Evolutionary conservation across 1,140 invertebrate genomes (phyloP), one percentile per base, ranked within the genome.

Genomic region (Thrips palmi): DNA sequence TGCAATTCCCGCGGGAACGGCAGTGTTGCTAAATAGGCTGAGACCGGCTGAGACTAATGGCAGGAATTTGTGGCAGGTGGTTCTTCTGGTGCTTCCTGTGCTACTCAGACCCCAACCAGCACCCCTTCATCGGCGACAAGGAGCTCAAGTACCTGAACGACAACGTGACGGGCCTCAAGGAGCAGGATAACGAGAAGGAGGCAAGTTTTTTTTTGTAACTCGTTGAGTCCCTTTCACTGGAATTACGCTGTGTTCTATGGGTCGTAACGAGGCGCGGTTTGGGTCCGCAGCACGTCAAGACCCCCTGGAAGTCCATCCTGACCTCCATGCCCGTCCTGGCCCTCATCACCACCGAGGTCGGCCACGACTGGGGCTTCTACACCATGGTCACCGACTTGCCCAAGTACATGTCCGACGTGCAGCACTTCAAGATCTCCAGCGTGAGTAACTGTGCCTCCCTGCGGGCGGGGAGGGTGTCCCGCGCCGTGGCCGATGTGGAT

Each of bases 331-430:
- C 79, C 2, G 63, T 83, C 21, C 77, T 75, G 68, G 77, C 77
- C 0, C 53, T 84, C 14, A 61, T 83, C 1, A 63, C 66, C 33
- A 77, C 84, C 10, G 61, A 72, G 51, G 56, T 83, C 44, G 75
- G 77, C 10, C 77, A 85, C 50, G 81, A 86, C 52, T 91, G 82
- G 72, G 79, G 75, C 1, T 80, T 82, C 49, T 85, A 83, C 48
- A 86, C 80, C 3, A 68, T 88, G 56, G 67, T 88, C 11, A 83
- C 77, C 11, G 77, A 86, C 47, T 63, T 93, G 8, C 85, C 87
- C 0, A 77, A 78, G 42, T 85, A 87, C 58, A 75, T 89, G 70
- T 77, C 70, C 25, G 70, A 73, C 42, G 75, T 87, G 1, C 60
- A 89, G 8, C 69, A 77, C 44, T 85, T 82, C 49, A 65, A 81